Percentiles rank a stretch among this genome's conserved stretches.
Conservation (phyloP, 2,888 invertebrate genomes). For the Nebria salina region DNA sequence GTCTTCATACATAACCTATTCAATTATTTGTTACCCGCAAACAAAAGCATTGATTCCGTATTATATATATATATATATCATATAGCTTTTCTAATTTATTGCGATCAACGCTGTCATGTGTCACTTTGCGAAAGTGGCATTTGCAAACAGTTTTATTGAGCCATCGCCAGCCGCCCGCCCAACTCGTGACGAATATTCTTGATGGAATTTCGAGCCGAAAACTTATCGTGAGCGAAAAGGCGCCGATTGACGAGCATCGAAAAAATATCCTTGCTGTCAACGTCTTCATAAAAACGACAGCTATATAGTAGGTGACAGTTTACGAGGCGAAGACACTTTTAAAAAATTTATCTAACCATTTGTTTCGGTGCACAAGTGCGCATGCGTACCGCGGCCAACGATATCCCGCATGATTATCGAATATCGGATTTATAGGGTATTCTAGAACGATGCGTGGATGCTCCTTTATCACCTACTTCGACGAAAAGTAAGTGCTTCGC, state of each 20-base stretch:
- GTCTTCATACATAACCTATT: neutral
- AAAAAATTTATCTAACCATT: constrained; percentile 44
- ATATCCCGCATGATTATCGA: constrained; percentile 39
- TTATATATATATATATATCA: too few relatives aligned
- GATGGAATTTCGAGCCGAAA: neutral
- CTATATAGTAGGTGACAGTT: constrained; percentile 27
- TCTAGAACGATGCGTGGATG: constrained; percentile 33
- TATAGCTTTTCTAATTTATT: too few relatives aligned
- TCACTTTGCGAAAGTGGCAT: too few relatives aligned
- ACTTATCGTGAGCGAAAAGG: neutral
- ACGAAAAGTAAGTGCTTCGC: constrained; percentile 29
- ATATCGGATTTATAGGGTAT: constrained; percentile 16
- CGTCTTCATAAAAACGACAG: constrained; percentile 43
- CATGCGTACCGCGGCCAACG: neutral
- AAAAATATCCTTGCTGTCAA: constrained; percentile 37
- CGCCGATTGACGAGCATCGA: neutral
- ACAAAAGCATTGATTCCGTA: too few relatives aligned
- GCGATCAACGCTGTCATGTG: too few relatives aligned
- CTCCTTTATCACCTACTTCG: constrained; percentile 41
- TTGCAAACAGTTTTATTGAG: too few relatives aligned
- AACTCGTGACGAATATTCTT: too few relatives aligned
- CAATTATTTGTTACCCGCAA: neutral
- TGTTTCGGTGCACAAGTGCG: constrained; percentile 19
- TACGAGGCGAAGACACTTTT: constrained; percentile 35
- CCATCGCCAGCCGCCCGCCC: too few relatives aligned